phyloP scores from a whole-genome alignment of 2,888 invertebrate genomes.

The Eledona agricola region DNA sequence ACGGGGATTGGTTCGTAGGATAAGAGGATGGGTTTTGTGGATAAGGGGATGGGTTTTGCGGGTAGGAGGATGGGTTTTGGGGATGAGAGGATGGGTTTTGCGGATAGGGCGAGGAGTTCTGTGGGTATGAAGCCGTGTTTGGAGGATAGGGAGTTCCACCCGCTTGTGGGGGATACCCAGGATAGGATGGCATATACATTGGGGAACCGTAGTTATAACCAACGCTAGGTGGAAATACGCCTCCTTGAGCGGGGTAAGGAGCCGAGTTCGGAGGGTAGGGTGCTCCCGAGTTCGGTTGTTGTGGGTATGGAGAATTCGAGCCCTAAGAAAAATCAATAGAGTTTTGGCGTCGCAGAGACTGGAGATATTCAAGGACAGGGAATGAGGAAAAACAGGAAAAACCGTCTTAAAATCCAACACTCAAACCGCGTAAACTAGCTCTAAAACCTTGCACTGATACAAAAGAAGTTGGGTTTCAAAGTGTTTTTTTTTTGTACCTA shows the following conservation, averaged over 20 bases:
- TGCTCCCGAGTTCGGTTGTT: slow-evolving; percentile 50
- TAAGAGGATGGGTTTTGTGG: slow-evolving; percentile 1
- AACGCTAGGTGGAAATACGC: slow-evolving; percentile 61
- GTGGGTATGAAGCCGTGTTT: slow-evolving; percentile 36
- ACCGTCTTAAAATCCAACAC: too few relatives aligned
- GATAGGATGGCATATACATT: slow-evolving; percentile 61
- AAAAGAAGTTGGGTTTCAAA: too few relatives aligned
- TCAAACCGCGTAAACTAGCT: too few relatives aligned
- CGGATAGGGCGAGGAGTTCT: slow-evolving; percentile 13
- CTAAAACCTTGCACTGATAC: too few relatives aligned
- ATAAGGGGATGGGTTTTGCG: slow-evolving; percentile 4
- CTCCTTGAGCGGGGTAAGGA: slow-evolving; percentile 48
- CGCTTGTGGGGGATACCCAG: slow-evolving; percentile 42
- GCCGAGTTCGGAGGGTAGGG: slow-evolving; percentile 58
- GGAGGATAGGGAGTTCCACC: slow-evolving; percentile 37
- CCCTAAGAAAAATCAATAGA: slow-evolving; percentile 41
- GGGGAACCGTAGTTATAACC: slow-evolving; percentile 63
- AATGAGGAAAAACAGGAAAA: too few relatives aligned
- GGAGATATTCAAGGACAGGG: too few relatives aligned
- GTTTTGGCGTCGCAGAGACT: slow-evolving; percentile 3
- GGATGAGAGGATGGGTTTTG: slow-evolving; percentile 11
- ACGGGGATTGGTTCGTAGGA: slow-evolving; percentile 3
- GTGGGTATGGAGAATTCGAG: slow-evolving; percentile 48
- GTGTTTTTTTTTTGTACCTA: too few relatives aligned
- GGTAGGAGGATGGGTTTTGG: slow-evolving; percentile 2